A percentile compares a stretch with the other conserved stretches of the same genome.
Evolutionary conservation across 2,888 invertebrate genomes (phyloP).

Genomic region (Epsilonema sp.): DNA sequence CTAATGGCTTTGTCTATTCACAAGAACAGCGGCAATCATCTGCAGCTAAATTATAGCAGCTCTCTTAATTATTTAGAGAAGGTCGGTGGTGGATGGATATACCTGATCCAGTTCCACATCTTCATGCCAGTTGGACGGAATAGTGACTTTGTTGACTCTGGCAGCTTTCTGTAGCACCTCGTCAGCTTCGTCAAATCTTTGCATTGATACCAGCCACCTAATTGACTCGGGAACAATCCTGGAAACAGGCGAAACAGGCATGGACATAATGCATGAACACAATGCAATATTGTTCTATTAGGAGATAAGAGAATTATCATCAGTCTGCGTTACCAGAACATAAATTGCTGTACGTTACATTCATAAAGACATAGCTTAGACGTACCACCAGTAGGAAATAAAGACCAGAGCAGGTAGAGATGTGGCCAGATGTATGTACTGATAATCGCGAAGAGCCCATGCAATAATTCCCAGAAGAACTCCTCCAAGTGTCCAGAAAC

Average conservation of each 20-base stretch:
- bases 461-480: constrained; percentile 22
- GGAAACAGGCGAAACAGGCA: too few relatives aligned
- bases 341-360: too few relatives aligned
- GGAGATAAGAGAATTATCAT: too few relatives aligned
- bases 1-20: too few relatives aligned
- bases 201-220: constrained; percentile 23
- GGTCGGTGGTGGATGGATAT: not conserved
- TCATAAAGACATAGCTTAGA: too few relatives aligned
- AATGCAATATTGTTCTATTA: too few relatives aligned
- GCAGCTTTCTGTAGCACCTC: constrained; percentile 21
- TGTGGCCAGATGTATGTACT: constrained; percentile 20
- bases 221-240: constrained; percentile 23
- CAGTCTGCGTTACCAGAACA: too few relatives aligned
- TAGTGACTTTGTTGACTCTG: constrained; percentile 7
- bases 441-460: constrained; percentile 23
- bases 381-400: constrained; percentile 24
- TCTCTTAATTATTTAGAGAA: not conserved
- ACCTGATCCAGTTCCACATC: constrained; percentile 10
- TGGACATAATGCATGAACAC: too few relatives aligned
- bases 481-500: constrained; percentile 31
- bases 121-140: constrained; percentile 24
- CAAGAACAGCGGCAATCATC: too few relatives aligned
- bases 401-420: constrained; percentile 25
- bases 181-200: constrained; percentile 21
- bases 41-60: too few relatives aligned